A percentile compares a stretch with the other conserved stretches of the same genome.
These are phyloP conservation scores for Epizoanthus scotinus DNA, from an alignment of 92 coral and sea anemone genomes.

Conservation along the genomic window DNA sequence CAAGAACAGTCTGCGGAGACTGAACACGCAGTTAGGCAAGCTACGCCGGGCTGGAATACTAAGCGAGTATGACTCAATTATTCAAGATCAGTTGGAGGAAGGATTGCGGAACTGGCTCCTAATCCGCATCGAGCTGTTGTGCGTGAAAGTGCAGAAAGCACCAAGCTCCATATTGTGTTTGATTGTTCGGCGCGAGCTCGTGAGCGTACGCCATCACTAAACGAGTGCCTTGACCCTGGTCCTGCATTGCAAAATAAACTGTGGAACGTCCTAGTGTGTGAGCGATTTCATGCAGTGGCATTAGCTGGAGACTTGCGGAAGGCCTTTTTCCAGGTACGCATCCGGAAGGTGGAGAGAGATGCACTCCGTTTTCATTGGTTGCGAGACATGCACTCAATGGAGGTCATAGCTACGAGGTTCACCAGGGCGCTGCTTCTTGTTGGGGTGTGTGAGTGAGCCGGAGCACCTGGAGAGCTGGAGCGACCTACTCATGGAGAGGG, in stretches of 20 bases:
- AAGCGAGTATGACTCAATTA: too few relatives aligned
- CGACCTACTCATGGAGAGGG: conserved; percentile 1
- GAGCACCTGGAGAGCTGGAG: conserved; percentile 10
- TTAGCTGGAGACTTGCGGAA: conserved; percentile 15
- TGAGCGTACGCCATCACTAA: conserved; percentile 20
- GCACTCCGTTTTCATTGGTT: conserved; percentile 12
- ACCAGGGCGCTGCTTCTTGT: conserved; percentile 10
- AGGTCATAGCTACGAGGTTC: background rate
- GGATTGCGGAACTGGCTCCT: too few relatives aligned
- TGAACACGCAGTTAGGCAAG: too few relatives aligned
- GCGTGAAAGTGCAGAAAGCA: conserved; percentile 8
- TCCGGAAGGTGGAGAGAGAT: conserved; percentile 10
- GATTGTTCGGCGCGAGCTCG: conserved; percentile 15
- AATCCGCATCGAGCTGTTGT: background rate
- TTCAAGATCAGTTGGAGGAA: too few relatives aligned
- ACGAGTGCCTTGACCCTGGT: conserved; percentile 22
- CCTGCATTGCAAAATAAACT: conserved; percentile 2
- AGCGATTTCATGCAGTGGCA: conserved; percentile 29
- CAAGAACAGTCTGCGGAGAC: too few relatives aligned
- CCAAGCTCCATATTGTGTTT: conserved; percentile 10
- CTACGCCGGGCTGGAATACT: too few relatives aligned
- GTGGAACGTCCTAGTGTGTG: conserved; percentile 15
- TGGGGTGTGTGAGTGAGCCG: conserved; percentile 16
- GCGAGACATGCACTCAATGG: background rate
- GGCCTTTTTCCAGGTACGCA: conserved; percentile 22